Percentiles rank a stretch among this genome's conserved stretches.
Evolutionary conservation across 2,888 invertebrate species (phyloP).

Genomic region (Hirtodrosophila trivittata): DNA sequence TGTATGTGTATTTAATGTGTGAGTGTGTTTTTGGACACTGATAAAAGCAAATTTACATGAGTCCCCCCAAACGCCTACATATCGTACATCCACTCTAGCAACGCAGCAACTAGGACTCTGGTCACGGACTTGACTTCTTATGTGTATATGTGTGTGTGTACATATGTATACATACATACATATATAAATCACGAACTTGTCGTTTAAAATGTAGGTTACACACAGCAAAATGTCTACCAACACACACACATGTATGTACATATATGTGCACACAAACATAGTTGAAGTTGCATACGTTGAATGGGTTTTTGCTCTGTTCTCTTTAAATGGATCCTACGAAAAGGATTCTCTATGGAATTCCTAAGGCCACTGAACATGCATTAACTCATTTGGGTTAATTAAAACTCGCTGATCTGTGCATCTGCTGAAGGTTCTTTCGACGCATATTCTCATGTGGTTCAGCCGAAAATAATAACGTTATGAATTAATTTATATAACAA

Average conservation of each 20-base stretch:
- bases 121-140: constrained; percentile 69
- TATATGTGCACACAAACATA: constrained; percentile 8
- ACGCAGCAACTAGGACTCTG: constrained; percentile 43
- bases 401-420: too few relatives aligned
- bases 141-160: constrained; percentile 9
- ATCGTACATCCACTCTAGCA: not conserved
- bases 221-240: constrained; percentile 53
- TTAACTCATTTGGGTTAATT: too few relatives aligned
- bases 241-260: constrained; percentile 20
- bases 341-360: constrained; percentile 22
- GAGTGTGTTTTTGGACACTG: constrained; percentile 58
- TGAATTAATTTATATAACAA: too few relatives aligned
- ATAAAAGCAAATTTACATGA: constrained; percentile 73
- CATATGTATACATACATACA: constrained; percentile 1
- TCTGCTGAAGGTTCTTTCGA: too few relatives aligned
- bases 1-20: constrained; percentile 7
- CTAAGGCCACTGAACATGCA: constrained; percentile 4
- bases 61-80: constrained; percentile 19
- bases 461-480: too few relatives aligned
- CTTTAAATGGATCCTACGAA: constrained; percentile 36
- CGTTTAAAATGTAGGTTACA: constrained; percentile 78
- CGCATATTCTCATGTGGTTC: too few relatives aligned
- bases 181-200: constrained; percentile 48
- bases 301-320: constrained; percentile 44
- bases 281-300: constrained; percentile 35